Base-by-base conservation (phyloP, 30 jellyfish, hydroid and myxozoan genomes). In the Sanderia malayensis region DNA sequence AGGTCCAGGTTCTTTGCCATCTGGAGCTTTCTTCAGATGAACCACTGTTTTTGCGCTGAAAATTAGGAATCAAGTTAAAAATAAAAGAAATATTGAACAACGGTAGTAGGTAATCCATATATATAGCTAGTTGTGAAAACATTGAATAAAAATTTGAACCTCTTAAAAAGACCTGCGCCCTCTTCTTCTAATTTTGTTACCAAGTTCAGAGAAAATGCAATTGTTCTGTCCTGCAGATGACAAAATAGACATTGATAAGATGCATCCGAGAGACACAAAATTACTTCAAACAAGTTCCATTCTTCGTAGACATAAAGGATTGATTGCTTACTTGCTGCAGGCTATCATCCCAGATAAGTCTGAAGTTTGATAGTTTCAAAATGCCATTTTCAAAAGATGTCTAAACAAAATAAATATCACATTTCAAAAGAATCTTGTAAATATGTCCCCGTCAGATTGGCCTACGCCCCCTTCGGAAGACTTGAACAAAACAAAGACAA, bases 321-420 rank as follows among this genome's bases (percentile, higher is more conserved):
- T n/a, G n/a, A n/a, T 37, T 4, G 32, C 25, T 18, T 41, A 88
- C 97, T 93, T 82, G 89, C 41, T 88, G 95, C 18, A 34, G 52
- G 13, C 74, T 59, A 61, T 88, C 97, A 58, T 64, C 85, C 97
- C 97, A 88, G 30, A 82, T 81, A 0, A 88, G 55, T 52, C 85
- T 71, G 21, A 71, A 46, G 46, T 88, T 80, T 30, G 95, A 75
- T 19, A 88, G 75, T 27, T 34, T 74, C 52, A 81, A 31, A 17
- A 37, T 53, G n/a, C 97, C 97, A 88, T 57, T 67, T 17, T 88
- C 97, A 75, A 88, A 88, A 1, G 93, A 45, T 27, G 97, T 88
- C 97, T 88, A 53, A 13, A 66, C 57, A 53, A 4, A 46, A 34
- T n/a, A n/a, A n/a, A n/a, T n/a, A n/a, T n/a, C n/a, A n/a, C n/a